These are phyloP conservation scores for Dinomys branickii DNA, from an alignment of 2,113 vertebrate genomes.

Conservation along the genomic window DNA sequence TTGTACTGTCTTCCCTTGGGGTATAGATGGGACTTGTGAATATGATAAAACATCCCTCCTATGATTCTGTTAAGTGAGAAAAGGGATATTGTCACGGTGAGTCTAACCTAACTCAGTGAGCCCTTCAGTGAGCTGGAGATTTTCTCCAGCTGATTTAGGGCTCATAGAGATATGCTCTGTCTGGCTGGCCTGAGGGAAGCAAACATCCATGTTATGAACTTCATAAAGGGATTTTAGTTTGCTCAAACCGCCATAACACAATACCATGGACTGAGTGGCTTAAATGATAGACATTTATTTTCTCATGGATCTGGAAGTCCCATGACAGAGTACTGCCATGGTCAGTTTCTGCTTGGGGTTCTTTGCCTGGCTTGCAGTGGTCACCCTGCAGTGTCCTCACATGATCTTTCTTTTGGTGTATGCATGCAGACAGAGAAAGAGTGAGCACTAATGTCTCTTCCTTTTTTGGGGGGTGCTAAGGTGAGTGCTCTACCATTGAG, in stretches of 20 bases:
- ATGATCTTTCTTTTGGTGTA: background rate
- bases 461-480: background rate
- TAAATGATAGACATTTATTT: background rate
- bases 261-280: background rate
- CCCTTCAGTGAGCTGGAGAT: background rate
- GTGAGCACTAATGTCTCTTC: background rate
- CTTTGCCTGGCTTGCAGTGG: background rate
- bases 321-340: background rate
- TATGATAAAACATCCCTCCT: background rate
- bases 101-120: background rate
- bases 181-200: conserved; percentile 5
- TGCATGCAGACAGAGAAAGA: background rate
- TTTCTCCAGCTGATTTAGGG: background rate
- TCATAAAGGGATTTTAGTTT: background rate
- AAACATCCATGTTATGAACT: background rate
- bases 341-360: background rate
- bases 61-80: background rate
- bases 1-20: background rate
- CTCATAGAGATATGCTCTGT: background rate
- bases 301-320: background rate
- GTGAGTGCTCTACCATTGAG: background rate
- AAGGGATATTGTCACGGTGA: background rate
- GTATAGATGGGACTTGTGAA: background rate
- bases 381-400: background rate
- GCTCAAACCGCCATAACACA: background rate